A percentile compares a stretch with the other conserved stretches of the same genome.
Conservation (phyloP, 1,140 invertebrate genomes). For the Geopemphigus sp. region DNA sequence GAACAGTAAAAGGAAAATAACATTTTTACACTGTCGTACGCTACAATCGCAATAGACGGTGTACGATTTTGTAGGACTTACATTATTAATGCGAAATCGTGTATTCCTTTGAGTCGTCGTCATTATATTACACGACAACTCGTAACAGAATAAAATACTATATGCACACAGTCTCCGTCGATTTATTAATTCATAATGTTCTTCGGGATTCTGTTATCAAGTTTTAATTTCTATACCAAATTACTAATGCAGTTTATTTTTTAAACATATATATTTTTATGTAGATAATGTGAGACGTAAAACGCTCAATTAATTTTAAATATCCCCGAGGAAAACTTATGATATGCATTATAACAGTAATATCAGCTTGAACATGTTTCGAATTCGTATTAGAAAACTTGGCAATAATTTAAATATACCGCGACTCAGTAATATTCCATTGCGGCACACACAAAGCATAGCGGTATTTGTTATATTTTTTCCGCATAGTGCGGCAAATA, state of each 20-base stretch:
- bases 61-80: background rate
- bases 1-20: no score
- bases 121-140: background rate
- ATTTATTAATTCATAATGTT: conserved; percentile 1
- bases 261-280: background rate
- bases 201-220: background rate
- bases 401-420: conserved; percentile 18
- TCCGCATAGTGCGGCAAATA: background rate
- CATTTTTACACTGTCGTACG: no score
- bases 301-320: background rate
- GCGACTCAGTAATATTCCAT: background rate
- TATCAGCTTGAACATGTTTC: background rate
- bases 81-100: background rate
- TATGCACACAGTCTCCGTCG: background rate
- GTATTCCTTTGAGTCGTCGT: background rate
- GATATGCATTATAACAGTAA: background rate
- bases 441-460: background rate
- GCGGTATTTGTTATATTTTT: conserved; percentile 16
- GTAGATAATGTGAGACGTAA: background rate
- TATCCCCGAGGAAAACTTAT: background rate
- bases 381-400: background rate
- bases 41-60: no score
- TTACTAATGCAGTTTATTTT: background rate
- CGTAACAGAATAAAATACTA: background rate
- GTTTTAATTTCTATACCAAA: background rate